Base-by-base conservation (phyloP, 2,888 invertebrate genomes). In the Tuta absoluta region DNA sequence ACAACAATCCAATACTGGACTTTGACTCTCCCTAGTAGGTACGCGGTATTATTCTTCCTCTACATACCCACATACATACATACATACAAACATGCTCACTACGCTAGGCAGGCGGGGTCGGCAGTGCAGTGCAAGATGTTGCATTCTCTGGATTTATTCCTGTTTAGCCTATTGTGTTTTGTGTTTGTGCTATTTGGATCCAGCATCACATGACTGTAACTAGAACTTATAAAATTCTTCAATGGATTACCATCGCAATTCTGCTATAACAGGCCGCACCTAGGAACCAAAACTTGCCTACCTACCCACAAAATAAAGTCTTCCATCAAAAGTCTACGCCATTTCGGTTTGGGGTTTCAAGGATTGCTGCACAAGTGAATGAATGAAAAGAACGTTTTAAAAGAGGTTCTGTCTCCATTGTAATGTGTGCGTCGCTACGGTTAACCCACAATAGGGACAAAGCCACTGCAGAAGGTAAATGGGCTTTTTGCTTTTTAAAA, bases 381-480 rank as follows among this genome's bases (percentile, higher is more conserved):
- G 78, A 85, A 82, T 79, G 75, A 79, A 75, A 78, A 75, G 75
- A 76, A 75, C 79, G 80, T 82, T 86, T 85, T 77, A 80, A 85
- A 85, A 86, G 87, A 84, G 80, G 81, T 82, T 33, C 10, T 1
- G 4, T 79, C 78, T 75, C 76, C 68, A 85, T 87, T 87, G 87
- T 87, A 81, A 82, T 73, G 72, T 73, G 72, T 77, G 71, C 78
- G 81, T 77, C 75, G 78, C 79, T 74, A 75, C 80, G 84, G 85
- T 88, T 88, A 87, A 87, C 87, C 87, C 82, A 79, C 72, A 81
- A 82, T 75, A 28, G 75, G 72, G 79, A 85, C 85, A 87, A 88
- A 87, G 87, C 84, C 86, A 86, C 86, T 87, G 84, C 81, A 83
- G 78, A 80, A 86, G 85, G 85, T 83, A 85, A 89, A 86, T 85